Conservation (phyloP, 2,113 vertebrate genomes). For the Atherinomorus stipes region DNA sequence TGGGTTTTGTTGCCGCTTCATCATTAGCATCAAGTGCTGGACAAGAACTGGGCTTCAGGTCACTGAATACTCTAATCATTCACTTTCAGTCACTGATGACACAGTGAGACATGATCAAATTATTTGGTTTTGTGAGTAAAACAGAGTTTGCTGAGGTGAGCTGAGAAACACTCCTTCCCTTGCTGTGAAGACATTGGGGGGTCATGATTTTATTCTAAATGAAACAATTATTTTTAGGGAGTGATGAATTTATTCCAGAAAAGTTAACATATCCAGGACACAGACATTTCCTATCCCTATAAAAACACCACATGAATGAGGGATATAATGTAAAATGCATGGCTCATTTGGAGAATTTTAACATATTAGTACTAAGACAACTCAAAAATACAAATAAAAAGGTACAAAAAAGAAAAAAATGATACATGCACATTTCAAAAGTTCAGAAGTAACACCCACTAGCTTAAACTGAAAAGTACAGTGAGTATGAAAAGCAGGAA, state of each 20-base stretch:
- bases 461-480: conserved; percentile 54
- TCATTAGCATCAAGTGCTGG: neutral
- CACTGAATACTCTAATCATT: neutral
- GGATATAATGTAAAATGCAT: conserved; percentile 54
- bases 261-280: conserved; percentile 59
- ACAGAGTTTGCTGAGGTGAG: neutral
- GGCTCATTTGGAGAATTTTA: conserved; percentile 50
- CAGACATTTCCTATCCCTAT: conserved; percentile 61
- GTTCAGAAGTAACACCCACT: conserved; percentile 50
- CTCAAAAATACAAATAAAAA: conserved; percentile 56
- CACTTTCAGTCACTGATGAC: too few species aligned
- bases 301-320: conserved; percentile 50
- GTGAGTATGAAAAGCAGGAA: conserved; percentile 41
- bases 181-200: neutral
- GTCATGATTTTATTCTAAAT: neutral
- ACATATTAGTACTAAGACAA: conserved; percentile 62
- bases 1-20: too few species aligned
- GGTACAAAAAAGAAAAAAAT: conserved; percentile 23
- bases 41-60: too few species aligned
- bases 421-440: conserved; percentile 53
- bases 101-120: too few species aligned
- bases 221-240: conserved; percentile 34
- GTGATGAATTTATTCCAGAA: conserved; percentile 73
- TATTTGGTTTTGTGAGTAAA: too few species aligned
- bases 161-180: neutral